phyloP scores from a whole-genome alignment of 2,113 vertebrate genomes.

The Salminus brasiliensis region DNA sequence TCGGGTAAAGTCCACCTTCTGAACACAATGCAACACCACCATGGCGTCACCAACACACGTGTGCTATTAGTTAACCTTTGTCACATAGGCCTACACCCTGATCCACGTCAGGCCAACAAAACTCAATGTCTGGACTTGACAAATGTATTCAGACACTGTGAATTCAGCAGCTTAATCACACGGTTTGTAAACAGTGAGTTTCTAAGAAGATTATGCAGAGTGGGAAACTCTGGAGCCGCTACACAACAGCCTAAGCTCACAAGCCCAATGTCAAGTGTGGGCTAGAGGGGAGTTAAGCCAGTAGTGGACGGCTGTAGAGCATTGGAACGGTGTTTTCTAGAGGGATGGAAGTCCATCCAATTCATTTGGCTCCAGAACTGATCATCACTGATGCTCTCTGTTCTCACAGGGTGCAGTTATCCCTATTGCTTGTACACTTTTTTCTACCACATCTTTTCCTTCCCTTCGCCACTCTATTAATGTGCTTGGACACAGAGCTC shows the following conservation, averaged over 20 bases:
- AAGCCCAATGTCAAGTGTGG: too few species aligned
- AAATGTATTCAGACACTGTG: neutral
- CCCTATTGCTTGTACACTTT: too few species aligned
- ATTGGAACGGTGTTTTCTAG: neutral
- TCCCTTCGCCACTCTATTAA: too few species aligned
- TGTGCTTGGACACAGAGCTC: too few species aligned
- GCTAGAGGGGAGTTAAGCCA: neutral
- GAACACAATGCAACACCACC: neutral
- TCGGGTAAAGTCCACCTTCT: constrained; percentile 11
- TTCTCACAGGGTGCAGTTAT: too few species aligned
- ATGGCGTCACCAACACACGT: neutral
- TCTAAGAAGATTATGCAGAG: too few species aligned
- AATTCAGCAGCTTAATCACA: too few species aligned
- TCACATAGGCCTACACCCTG: neutral
- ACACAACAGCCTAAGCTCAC: too few species aligned
- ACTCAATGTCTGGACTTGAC: neutral
- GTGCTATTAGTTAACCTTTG: neutral
- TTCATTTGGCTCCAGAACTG: neutral
- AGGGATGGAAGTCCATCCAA: neutral
- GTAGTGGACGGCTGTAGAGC: neutral
- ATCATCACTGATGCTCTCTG: neutral
- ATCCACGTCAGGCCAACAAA: neutral
- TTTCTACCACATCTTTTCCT: too few species aligned
- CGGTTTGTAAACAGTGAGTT: too few species aligned
- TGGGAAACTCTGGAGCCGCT: neutral